Percentiles rank a stretch among this genome's conserved stretches.
Evolutionary conservation across 2,113 vertebrate genomes (phyloP).

Genomic region (Mustela lutreola): DNA sequence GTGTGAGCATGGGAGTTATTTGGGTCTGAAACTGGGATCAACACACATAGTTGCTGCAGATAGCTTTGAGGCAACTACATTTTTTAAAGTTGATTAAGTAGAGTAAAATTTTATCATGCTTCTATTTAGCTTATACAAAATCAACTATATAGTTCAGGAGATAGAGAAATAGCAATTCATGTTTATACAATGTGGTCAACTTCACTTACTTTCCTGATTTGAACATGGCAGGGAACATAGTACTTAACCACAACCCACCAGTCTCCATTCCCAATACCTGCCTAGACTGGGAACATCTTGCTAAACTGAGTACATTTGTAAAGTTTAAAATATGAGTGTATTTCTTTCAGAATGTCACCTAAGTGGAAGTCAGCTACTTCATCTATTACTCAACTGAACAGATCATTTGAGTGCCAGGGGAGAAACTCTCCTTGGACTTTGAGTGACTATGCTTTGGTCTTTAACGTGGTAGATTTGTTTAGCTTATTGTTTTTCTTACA

Average conservation of each 20-base stretch:
- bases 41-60: background rate
- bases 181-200: background rate
- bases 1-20: background rate
- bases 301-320: background rate
- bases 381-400: background rate
- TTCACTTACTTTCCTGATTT: background rate
- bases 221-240: rapidly evolving
- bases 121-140: background rate
- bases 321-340: background rate
- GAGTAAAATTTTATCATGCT: background rate
- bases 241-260: background rate
- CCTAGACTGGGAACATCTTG: background rate
- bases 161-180: background rate
- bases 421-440: background rate
- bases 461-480: background rate
- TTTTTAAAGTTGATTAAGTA: slow-evolving; percentile 29
- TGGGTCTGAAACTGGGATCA: background rate
- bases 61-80: background rate
- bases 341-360: background rate
- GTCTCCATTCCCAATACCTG: background rate
- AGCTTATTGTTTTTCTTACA: background rate
- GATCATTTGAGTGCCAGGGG: background rate
- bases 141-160: background rate
- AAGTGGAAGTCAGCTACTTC: background rate
- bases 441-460: background rate